A percentile compares a stretch with the other conserved stretches of the same genome.
Evolutionary conservation across 2,113 vertebrate species (phyloP).

Genomic region (Ciconia maguari): DNA sequence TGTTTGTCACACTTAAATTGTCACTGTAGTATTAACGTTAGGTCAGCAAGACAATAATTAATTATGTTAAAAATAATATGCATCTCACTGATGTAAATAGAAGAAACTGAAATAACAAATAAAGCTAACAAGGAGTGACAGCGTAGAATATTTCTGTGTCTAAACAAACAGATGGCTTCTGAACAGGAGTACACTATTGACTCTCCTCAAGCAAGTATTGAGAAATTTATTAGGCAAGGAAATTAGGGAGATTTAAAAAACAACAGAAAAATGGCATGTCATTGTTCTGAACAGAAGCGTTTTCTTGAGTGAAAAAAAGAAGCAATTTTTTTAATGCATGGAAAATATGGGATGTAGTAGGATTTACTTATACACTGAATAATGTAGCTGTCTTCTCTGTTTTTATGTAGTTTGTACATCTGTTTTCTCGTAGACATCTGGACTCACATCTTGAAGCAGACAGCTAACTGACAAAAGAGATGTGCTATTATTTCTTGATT

Average conservation of each 20-base stretch:
- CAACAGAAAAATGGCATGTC: neutral
- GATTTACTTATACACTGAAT: neutral
- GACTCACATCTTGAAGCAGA: neutral
- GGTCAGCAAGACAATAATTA: neutral
- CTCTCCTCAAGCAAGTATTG: neutral
- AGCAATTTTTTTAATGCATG: neutral
- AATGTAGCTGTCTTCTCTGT: neutral
- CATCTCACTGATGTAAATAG: neutral
- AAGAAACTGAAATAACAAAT: neutral
- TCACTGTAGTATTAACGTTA: neutral
- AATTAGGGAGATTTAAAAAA: neutral
- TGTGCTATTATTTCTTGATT: neutral
- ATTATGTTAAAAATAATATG: neutral
- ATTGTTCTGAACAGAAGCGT: neutral
- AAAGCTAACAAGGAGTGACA: neutral
- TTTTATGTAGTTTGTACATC: neutral
- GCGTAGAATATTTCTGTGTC: neutral
- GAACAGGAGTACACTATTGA: neutral
- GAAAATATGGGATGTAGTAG: neutral
- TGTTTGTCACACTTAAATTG: neutral
- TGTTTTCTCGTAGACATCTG: slow-evolving; percentile 34
- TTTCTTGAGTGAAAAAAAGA: neutral
- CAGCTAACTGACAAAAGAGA: neutral
- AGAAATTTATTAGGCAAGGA: neutral
- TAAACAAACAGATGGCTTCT: neutral